These are phyloP conservation scores for Gracilinanus agilis DNA, from an alignment of 2,113 vertebrate species.

Conservation along the genomic window DNA sequence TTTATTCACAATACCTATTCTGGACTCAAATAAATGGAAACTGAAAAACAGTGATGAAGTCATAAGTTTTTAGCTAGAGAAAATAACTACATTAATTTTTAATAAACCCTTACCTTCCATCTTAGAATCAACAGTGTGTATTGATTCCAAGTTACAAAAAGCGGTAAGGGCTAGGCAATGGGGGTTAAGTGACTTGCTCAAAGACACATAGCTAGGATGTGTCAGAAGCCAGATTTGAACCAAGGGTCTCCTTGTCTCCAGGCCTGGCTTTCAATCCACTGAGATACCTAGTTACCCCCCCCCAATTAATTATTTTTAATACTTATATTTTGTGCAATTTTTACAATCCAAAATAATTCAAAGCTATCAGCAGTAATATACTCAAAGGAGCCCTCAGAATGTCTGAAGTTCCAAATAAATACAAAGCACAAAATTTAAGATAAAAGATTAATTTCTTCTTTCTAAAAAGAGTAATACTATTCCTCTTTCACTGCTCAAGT, in stretches of 20 bases:
- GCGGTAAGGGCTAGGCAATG: too few species aligned
- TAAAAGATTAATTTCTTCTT: background rate
- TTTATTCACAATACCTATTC: background rate
- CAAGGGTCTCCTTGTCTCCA: too few species aligned
- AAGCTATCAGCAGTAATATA: background rate
- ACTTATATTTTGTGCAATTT: background rate
- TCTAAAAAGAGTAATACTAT: background rate
- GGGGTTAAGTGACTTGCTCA: too few species aligned
- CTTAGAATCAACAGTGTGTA: too few species aligned
- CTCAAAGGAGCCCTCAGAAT: background rate
- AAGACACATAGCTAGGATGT: too few species aligned
- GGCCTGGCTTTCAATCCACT: too few species aligned
- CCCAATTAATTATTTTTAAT: background rate
- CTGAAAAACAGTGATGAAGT: background rate
- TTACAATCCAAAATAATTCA: background rate
- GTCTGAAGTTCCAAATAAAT: background rate
- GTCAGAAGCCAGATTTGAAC: too few species aligned
- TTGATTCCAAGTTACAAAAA: too few species aligned
- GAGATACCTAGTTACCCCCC: too few species aligned
- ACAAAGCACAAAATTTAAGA: background rate
- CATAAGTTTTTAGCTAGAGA: background rate
- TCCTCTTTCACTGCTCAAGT: background rate
- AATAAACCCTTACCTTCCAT: too few species aligned
- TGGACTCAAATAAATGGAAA: background rate
- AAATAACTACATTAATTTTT: slow-evolving; percentile 2